Evolutionary conservation across 2,113 vertebrate species (phyloP), one percentile per base, ranked within the genome.

Genomic region (Morone saxatilis): DNA sequence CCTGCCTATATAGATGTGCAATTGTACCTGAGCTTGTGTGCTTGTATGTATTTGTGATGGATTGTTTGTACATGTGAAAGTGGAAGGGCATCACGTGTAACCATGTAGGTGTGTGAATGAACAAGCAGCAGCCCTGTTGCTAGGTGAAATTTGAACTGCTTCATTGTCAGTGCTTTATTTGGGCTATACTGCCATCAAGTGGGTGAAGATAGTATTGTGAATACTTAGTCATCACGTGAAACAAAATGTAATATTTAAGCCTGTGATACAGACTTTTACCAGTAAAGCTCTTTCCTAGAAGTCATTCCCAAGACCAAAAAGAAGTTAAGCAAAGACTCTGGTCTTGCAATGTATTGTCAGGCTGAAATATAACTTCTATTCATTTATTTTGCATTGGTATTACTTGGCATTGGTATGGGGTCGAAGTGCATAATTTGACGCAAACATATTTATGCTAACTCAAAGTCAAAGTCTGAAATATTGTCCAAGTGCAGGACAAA

Each of bases 101-200:
- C 57, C 66, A 83, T 74, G 85, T 89, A 92, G 81, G 89, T 90
- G 88, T 91, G 80, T 89, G 86, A 91, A 94, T 92, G 89, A 93
- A 91, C 80, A 89, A 85, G 79, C 85, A 91, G 84, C 78, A 84
- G 72, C 38, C 57, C 71, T 88, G 90, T 93, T 94, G 93, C 94
- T 93, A 90, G 80, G 92, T 81, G 85, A 93, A 89, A 88, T 59
- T 40, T 76, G 67, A 86, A 85, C 75, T 1, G 1, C 17, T 47
- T 67, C n/a, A n/a, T 67, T 61, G 63, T 61, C 38, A 17, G 5
- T 1, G 22, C 10, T 38, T 84, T 83, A 4, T 56, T 71, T 84
- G 80, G 76, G 77, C 53, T 83, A 43, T 77, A 41, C 80, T 76
- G 69, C 86, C 90, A 85, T 59, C 87, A 13, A 54, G 89, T 83